phyloP scores from a whole-genome alignment of 2,888 invertebrate species.

The Spisula subtruncata region DNA sequence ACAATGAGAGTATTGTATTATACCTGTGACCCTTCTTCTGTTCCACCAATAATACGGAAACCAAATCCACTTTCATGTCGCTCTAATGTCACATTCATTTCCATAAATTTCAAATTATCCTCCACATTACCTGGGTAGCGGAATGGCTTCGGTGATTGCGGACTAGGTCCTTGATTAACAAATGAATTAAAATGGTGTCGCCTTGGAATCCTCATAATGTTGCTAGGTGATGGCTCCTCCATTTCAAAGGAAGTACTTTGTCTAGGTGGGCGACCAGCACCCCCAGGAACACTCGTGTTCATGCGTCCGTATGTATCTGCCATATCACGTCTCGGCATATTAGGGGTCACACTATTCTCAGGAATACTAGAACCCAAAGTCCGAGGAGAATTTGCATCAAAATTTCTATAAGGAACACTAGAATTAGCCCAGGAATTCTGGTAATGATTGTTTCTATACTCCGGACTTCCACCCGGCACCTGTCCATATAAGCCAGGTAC shows the following conservation, averaged over 20 bases:
- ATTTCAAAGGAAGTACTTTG: conserved; percentile 91
- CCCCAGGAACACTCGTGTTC: conserved; percentile 75
- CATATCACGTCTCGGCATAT: conserved; percentile 71
- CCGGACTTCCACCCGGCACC: conserved; percentile 71
- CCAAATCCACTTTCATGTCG: conserved; percentile 98
- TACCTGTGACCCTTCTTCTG: conserved; percentile 98
- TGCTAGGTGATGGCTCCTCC: conserved; percentile 89
- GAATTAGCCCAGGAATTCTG: conserved; percentile 67
- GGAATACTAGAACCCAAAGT: conserved; percentile 74
- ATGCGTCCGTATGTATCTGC: conserved; percentile 69
- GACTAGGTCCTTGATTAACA: conserved; percentile 65
- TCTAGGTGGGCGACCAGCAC: conserved; percentile 80
- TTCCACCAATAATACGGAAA: conserved; percentile 98
- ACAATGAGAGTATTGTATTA: neutral
- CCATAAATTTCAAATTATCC: conserved; percentile 87
- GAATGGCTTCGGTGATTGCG: conserved; percentile 74
- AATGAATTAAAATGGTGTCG: conserved; percentile 76
- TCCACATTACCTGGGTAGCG: conserved; percentile 76
- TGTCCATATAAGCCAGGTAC: conserved; percentile 77
- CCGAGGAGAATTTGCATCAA: conserved; percentile 67
- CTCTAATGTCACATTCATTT: conserved; percentile 93
- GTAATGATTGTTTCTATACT: conserved; percentile 71
- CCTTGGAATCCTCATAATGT: conserved; percentile 82
- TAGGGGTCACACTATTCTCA: conserved; percentile 70
- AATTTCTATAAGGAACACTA: conserved; percentile 70